Base-by-base conservation (phyloP, 1,140 invertebrate genomes). In the Mercenaria mercenaria region DNA sequence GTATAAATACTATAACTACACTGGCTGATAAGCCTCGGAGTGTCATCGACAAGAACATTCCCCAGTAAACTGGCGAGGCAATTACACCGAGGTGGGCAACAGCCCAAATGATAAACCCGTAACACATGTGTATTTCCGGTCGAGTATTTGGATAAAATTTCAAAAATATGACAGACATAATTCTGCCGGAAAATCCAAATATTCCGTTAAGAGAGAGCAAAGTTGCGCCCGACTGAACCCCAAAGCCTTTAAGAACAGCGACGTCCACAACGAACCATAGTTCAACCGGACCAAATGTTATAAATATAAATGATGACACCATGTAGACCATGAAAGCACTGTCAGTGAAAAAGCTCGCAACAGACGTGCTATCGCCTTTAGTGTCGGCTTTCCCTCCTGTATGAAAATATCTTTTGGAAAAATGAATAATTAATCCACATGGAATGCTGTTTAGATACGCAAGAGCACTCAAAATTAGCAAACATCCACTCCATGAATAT, bases 211-310 rank as follows among this genome's bases (percentile, higher is more conserved):
- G 32, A 8, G 82, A 72, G 15, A 84, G 18, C 20, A 84, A 34
- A 18, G 34, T 37, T 29, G 82, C 47, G 6, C 82, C 82, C 3
- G n/a, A 39, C n/a, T 72, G 18, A n/a, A 26, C 4, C 15, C 43
- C 37, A 29, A 72, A 84, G 1, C 64, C 82, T 84, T 72, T 84
- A 0, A 84, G 6, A 23, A 84, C 64, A 39, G 41, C 47, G 20
- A 84, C 23, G 43, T 84, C 82, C 1, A 72, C 64, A 18, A 20
- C 37, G 50, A 84, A 84, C 82, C 82, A 84, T 67, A 72, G 82
- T 50, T 84, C 82, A 3, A 84, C 82, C 3, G 82, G 41, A 10
- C 64, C 64, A 3, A 72, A 1, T 0, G 3, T n/a, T 6, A n/a
- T 11, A 47, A 50, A 50, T 32, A 72, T 32, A 26, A 47, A 37